Evolutionary conservation across 2,888 invertebrate genomes (phyloP), one percentile per base, ranked within the genome.

Genomic region (Phymatocera aterrima): DNA sequence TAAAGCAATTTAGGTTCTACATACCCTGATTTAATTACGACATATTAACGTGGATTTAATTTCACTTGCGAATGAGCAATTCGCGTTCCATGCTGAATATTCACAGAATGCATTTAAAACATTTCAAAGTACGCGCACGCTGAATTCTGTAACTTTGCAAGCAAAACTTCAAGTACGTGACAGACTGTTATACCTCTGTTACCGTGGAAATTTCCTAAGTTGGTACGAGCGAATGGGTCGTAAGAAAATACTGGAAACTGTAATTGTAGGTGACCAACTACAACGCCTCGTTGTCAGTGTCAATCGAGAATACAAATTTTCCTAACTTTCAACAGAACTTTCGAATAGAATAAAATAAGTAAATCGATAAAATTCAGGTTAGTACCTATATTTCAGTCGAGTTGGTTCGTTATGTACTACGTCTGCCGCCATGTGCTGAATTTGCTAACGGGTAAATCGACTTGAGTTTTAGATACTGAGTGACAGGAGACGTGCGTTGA

Each of bases 61-160:
- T 68, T 68, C 68, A 68, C 68, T 68, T 68, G 43, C 24, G 68
- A 68, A 68, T 68, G 68, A 51, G 72, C 48, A 31, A 48, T 72
- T 72, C 48, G 34, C 34, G 31, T 48, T 51, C 12, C 51, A n/a
- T 72, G 31, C 43, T 72, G 72, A 48, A 51, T 51, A 72, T 72
- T 72, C 72, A 48, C 31, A 31, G 72, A 72, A 72, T 72, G 72
- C 48, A 72, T 72, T 72, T 72, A 51, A 72, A 72, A 72, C 72
- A 72, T 72, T 72, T 48, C 72, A 72, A 72, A 72, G 48, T 72
- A 72, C 72, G 72, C 72, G 72, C 72, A 48, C 48, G 70, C 48
- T 48, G 37, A 72, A 72, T 51, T 51, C 51, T 72, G 48, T 15
- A 51, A 72, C 51, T 51, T 51, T 51, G 31, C 48, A 72, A 51